phyloP scores from a whole-genome alignment of 2,888 invertebrate species.

The Trichacis sp. region DNA sequence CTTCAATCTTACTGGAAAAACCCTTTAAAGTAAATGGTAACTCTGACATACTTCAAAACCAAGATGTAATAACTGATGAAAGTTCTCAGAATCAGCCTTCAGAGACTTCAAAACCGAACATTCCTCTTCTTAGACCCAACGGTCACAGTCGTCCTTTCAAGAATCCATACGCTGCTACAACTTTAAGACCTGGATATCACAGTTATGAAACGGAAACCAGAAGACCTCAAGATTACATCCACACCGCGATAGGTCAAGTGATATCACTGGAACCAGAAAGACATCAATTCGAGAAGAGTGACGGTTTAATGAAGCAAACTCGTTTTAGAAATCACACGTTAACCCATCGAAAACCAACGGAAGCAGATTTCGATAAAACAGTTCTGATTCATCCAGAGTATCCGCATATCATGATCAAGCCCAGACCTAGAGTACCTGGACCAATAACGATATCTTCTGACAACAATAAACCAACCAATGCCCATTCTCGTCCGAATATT shows the following conservation, averaged over 20 bases:
- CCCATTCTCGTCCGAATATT: slow-evolving; percentile 48
- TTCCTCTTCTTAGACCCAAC: slow-evolving; percentile 48
- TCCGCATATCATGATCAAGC: slow-evolving; percentile 61
- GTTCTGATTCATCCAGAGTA: slow-evolving; percentile 58
- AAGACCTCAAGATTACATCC: slow-evolving; percentile 16
- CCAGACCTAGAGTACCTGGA: slow-evolving; percentile 55
- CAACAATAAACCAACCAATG: slow-evolving; percentile 34
- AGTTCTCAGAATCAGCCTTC: slow-evolving; percentile 19
- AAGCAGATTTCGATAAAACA: slow-evolving; percentile 24
- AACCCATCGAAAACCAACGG: slow-evolving; percentile 3
- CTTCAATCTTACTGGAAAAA: slow-evolving; percentile 46
- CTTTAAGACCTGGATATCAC: slow-evolving; percentile 39
- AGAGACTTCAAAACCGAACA: slow-evolving; percentile 39
- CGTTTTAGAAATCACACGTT: slow-evolving; percentile 33
- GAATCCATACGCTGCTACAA: slow-evolving; percentile 40
- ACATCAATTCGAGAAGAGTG: slow-evolving; percentile 1
- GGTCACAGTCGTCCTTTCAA: slow-evolving; percentile 54
- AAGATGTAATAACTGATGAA: slow-evolving; percentile 25
- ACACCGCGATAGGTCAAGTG: slow-evolving; percentile 42
- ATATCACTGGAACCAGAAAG: slow-evolving; percentile 20
- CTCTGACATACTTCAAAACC: slow-evolving; percentile 32
- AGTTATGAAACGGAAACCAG: slow-evolving; percentile 14
- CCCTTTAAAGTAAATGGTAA: slow-evolving; percentile 44
- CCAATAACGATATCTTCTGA: slow-evolving; percentile 57
- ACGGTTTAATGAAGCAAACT: slow-evolving; percentile 14